phyloP scores from a whole-genome alignment of 2,888 invertebrate genomes.

The Coleophora deauratella region DNA sequence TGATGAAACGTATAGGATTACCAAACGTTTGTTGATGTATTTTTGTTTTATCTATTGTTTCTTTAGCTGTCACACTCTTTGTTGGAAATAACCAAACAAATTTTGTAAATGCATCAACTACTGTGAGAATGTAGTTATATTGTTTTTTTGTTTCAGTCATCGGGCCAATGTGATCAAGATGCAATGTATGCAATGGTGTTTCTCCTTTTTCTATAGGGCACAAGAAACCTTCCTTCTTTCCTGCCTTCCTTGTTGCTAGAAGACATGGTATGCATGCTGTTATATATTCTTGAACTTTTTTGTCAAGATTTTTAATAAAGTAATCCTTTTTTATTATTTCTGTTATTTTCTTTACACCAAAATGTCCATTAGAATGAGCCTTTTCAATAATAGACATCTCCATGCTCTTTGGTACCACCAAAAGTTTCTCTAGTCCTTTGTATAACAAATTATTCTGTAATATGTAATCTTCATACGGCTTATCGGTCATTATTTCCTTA shows the following conservation, averaged over 20 bases:
- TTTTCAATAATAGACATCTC: constrained; percentile 19
- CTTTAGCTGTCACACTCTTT: constrained; percentile 25
- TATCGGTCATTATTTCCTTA: constrained; percentile 10
- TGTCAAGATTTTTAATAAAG: constrained; percentile 12
- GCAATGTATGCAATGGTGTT: constrained; percentile 27
- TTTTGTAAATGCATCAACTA: too few species aligned
- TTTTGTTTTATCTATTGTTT: constrained; percentile 26
- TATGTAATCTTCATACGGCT: constrained; percentile 14
- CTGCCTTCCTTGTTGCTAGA: constrained; percentile 19
- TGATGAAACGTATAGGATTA: constrained; percentile 30
- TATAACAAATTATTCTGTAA: constrained; percentile 21
- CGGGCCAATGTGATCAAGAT: constrained; percentile 37
- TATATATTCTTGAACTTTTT: constrained; percentile 15
- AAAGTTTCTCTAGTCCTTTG: constrained; percentile 14
- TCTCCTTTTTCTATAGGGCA: constrained; percentile 28
- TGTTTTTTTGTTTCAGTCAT: too few species aligned
- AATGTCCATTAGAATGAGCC: constrained; percentile 19
- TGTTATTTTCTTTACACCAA: constrained; percentile 15
- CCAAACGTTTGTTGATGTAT: constrained; percentile 31
- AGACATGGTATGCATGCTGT: constrained; percentile 17
- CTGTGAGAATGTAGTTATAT: too few species aligned
- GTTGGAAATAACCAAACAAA: too few species aligned
- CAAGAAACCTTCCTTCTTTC: constrained; percentile 28
- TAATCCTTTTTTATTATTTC: constrained; percentile 13
- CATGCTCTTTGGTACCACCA: constrained; percentile 32